phyloP scores from a whole-genome alignment of 2,113 vertebrate species.

The Paramormyrops kingsleyae region DNA sequence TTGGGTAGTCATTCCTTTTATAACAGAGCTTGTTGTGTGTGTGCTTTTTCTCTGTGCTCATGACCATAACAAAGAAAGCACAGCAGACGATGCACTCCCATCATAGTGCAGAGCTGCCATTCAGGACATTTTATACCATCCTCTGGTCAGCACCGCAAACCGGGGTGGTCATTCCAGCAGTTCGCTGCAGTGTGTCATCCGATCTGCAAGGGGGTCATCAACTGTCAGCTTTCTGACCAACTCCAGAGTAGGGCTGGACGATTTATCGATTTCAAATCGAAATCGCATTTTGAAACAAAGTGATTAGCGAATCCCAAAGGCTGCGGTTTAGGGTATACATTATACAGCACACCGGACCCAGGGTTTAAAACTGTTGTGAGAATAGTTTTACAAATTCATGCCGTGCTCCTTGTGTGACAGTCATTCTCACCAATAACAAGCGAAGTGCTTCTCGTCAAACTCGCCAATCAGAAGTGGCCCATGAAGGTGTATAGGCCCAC shows the following conservation, averaged over 20 bases:
- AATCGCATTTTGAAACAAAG: too few relatives aligned
- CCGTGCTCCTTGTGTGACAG: too few relatives aligned
- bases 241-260: background rate
- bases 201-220: background rate
- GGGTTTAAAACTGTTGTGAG: too few relatives aligned
- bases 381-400: too few relatives aligned
- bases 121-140: background rate
- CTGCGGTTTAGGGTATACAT: too few relatives aligned
- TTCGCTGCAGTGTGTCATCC: background rate
- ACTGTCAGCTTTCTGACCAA: background rate
- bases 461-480: too few relatives aligned
- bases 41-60: background rate
- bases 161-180: background rate
- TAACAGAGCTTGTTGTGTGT: background rate
- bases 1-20: background rate
- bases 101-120: background rate
- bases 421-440: too few relatives aligned
- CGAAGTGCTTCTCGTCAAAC: too few relatives aligned
- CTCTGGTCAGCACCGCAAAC: background rate
- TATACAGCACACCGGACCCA: too few relatives aligned
- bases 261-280: too few relatives aligned
- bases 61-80: background rate
- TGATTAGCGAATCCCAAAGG: too few relatives aligned
- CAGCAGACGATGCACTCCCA: background rate
- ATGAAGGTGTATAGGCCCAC: too few relatives aligned